phyloP scores from a whole-genome alignment of 2,797 vertebrate genomes.

The Pangasius sanitwongsei region DNA sequence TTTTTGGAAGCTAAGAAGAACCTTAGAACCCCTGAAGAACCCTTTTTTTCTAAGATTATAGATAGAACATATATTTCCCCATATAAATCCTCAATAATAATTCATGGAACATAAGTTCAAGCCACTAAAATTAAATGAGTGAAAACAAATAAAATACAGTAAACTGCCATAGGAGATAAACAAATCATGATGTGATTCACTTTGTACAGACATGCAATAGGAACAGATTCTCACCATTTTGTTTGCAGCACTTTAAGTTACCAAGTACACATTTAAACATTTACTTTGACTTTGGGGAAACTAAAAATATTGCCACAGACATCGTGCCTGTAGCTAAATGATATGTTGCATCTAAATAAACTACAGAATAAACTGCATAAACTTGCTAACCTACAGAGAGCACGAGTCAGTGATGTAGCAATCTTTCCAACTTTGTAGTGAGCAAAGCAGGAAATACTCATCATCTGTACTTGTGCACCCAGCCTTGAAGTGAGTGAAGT shows the following conservation, averaged over 20 bases:
- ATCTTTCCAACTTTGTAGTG: neutral
- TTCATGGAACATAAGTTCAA: neutral
- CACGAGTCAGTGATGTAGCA: neutral
- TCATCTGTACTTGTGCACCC: neutral
- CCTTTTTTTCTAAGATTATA: neutral
- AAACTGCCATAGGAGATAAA: neutral
- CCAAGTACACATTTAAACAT: neutral
- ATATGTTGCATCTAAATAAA: neutral
- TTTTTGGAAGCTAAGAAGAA: neutral
- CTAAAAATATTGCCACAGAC: neutral
- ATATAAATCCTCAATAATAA: neutral
- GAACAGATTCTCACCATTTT: neutral
- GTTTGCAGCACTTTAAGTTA: neutral
- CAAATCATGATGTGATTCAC: neutral
- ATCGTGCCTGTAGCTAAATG: neutral
- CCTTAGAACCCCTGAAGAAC: neutral
- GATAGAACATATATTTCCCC: neutral
- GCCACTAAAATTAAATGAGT: neutral
- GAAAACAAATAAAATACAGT: neutral
- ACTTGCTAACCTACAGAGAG: neutral
- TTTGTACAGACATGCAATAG: neutral
- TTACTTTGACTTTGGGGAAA: neutral
- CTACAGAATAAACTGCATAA: neutral
- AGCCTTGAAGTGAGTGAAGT: neutral
- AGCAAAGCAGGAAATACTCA: neutral